phyloP scores from a whole-genome alignment of 2,113 vertebrate genomes.

The Microcebus ravelobensis region DNA sequence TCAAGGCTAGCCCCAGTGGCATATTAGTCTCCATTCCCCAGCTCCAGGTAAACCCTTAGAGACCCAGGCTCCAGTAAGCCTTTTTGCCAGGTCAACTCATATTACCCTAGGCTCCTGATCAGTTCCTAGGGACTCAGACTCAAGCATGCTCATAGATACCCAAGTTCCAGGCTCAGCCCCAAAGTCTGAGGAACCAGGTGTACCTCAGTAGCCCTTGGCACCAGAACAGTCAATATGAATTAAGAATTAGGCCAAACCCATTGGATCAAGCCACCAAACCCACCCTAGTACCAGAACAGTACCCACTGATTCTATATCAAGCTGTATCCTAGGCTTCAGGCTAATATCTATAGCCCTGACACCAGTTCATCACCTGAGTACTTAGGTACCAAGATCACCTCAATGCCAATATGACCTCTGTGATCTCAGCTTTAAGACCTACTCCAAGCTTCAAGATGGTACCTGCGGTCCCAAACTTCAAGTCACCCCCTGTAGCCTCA shows the following conservation, averaged over 20 bases:
- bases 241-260: not conserved
- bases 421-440: not conserved
- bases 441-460: not conserved
- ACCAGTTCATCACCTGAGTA: not conserved
- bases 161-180: not conserved
- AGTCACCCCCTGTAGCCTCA: not conserved
- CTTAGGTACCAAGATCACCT: not conserved
- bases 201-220: not conserved
- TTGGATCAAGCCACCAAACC: not conserved
- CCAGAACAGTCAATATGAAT: not conserved
- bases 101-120: too few species aligned
- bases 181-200: not conserved
- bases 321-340: not conserved
- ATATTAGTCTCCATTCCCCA: not conserved
- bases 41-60: too few species aligned
- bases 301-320: not conserved
- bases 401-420: not conserved
- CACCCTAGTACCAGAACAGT: not conserved
- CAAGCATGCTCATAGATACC: not conserved
- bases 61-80: not conserved
- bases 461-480: not conserved
- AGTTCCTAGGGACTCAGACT: not conserved
- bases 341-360: not conserved
- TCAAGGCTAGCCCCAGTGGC: not conserved
- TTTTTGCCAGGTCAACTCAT: not conserved